Conservation (phyloP, 2,797 vertebrate species). For the Microhierax caerulescens region DNA sequence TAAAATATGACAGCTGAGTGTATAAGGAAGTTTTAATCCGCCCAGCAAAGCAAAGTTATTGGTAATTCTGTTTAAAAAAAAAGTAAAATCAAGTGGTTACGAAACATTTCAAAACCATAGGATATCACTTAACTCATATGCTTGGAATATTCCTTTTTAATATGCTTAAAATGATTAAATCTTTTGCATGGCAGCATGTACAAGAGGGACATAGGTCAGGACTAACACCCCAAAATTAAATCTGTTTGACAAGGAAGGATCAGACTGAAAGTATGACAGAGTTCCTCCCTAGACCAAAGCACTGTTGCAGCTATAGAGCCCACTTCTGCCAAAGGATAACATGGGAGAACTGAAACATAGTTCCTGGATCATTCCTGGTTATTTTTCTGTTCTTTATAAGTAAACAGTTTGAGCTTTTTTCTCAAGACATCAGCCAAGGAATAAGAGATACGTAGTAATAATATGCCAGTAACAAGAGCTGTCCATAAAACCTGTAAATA, state of each 20-base stretch:
- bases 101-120: background rate
- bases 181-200: background rate
- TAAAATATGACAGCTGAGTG: background rate
- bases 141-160: background rate
- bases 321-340: background rate
- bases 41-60: background rate
- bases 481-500: background rate
- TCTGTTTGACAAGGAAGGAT: background rate
- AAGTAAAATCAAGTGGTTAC: background rate
- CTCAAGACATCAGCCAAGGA: background rate
- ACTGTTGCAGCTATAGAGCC: background rate
- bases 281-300: background rate
- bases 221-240: background rate
- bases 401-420: background rate
- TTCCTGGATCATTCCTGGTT: background rate
- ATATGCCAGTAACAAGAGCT: background rate
- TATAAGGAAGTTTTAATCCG: background rate
- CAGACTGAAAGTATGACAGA: background rate
- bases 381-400: background rate
- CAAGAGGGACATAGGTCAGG: background rate
- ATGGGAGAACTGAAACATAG: too few species aligned
- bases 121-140: background rate
- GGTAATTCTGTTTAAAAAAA: background rate
- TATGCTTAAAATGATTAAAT: background rate
- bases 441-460: rapidly evolving